phyloP scores from a whole-genome alignment of 2,797 vertebrate genomes.

The Sarcophilus harrisii region DNA sequence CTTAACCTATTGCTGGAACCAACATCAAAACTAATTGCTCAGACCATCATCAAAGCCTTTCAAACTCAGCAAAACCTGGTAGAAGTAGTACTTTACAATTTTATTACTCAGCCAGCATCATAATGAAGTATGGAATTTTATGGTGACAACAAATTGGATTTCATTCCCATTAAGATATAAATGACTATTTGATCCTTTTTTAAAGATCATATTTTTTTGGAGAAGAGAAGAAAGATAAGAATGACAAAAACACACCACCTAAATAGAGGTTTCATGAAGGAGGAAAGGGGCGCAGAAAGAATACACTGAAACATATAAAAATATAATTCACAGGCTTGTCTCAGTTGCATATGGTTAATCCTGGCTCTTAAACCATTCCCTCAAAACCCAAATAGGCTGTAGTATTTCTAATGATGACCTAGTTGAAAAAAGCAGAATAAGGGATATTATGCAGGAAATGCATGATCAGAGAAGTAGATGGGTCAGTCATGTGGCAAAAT shows the following conservation, averaged over 20 bases:
- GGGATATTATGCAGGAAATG: background rate
- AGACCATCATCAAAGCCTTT: background rate
- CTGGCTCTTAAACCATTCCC: background rate
- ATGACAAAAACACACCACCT: background rate
- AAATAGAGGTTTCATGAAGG: background rate
- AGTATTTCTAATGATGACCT: background rate
- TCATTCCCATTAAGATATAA: background rate
- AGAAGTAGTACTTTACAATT: too few relatives aligned
- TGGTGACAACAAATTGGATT: background rate
- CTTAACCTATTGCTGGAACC: background rate
- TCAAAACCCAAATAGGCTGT: background rate
- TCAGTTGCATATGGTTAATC: background rate
- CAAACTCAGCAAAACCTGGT: background rate
- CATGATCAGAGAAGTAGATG: background rate
- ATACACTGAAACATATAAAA: background rate
- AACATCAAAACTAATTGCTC: background rate
- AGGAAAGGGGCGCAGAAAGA: background rate
- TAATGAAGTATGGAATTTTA: background rate
- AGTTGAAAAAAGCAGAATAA: background rate
- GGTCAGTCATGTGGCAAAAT: background rate
- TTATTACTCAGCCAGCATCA: background rate
- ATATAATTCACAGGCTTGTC: background rate
- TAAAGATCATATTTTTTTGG: background rate
- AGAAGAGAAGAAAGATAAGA: background rate
- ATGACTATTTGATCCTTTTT: background rate